A percentile compares a stretch with the other conserved stretches of the same genome.
These are phyloP conservation scores for Lindbergichthys nudifrons DNA, from an alignment of 2,797 vertebrate genomes.

Conservation along the genomic window DNA sequence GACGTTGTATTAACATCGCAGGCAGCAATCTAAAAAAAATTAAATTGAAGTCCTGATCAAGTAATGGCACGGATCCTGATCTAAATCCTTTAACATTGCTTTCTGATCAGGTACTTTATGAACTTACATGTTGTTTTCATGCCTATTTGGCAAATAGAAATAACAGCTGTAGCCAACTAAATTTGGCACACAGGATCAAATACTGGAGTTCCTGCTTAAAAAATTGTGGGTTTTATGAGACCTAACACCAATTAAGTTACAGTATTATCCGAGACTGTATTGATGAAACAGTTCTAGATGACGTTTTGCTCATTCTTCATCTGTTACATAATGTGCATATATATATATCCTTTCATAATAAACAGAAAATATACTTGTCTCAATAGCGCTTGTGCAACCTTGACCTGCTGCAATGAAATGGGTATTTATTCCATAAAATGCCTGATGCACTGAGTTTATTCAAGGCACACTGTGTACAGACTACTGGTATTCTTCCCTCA, in stretches of 20 bases:
- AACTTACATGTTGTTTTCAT: neutral
- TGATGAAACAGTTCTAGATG: neutral
- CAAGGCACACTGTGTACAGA: neutral
- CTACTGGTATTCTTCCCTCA: neutral
- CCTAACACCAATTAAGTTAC: neutral
- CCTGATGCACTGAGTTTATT: neutral
- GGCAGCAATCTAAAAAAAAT: no score
- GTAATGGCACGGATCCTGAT: neutral
- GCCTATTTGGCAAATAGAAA: neutral
- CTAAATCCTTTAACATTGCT: neutral
- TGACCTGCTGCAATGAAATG: slow-evolving; percentile 4
- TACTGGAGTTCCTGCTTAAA: no score
- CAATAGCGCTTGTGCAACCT: slow-evolving; percentile 1
- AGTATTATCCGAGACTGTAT: neutral
- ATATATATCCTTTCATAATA: neutral
- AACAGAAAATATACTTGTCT: neutral
- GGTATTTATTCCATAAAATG: slow-evolving; percentile 14
- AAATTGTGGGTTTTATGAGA: no score
- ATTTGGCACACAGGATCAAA: no score
- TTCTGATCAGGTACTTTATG: neutral
- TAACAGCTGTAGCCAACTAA: no score
- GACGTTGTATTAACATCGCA: no score
- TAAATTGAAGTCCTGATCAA: no score
- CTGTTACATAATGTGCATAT: neutral
- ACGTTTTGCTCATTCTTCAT: neutral